Conservation (phyloP, 1,140 invertebrate species). For the Centruroides sculpturatus region DNA sequence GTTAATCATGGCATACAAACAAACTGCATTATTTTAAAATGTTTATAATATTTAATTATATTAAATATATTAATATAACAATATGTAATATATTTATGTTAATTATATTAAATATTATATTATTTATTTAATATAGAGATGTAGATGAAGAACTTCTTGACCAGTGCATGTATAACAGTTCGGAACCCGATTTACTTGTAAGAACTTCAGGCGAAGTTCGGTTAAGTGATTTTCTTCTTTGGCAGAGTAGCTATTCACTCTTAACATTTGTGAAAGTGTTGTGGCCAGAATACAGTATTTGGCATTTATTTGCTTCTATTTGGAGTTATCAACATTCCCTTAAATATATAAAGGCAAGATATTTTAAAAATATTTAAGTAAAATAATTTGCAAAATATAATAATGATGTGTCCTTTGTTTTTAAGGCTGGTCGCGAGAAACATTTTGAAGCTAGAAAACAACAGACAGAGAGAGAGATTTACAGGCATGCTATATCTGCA, state of each 20-base stretch:
- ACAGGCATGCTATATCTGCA: no score
- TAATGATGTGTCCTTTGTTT: no score
- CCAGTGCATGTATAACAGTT: constrained; percentile 49
- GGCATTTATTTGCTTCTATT: constrained; percentile 71
- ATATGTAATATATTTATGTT: no score
- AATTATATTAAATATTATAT: no score
- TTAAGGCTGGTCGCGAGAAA: no score
- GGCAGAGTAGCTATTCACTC: constrained; percentile 55
- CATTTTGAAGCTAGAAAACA: no score
- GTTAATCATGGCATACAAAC: no score
- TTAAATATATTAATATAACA: no score
- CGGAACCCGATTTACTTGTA: constrained; percentile 58
- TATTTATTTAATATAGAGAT: constrained; percentile 39
- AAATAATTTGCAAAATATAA: no score
- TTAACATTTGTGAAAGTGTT: constrained; percentile 65
- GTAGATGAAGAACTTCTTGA: constrained; percentile 63
- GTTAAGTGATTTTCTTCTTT: constrained; percentile 90
- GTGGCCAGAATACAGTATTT: constrained; percentile 87
- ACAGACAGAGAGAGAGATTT: no score
- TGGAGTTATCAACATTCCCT: constrained; percentile 57
- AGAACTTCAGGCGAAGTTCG: constrained; percentile 91
- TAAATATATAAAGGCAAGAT: constrained; percentile 7
- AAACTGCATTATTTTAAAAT: no score
- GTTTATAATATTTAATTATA: no score
- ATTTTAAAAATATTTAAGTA: not conserved